These are phyloP conservation scores for Anser cygnoides DNA, from an alignment of 2,113 vertebrate genomes.

Conservation along the genomic window DNA sequence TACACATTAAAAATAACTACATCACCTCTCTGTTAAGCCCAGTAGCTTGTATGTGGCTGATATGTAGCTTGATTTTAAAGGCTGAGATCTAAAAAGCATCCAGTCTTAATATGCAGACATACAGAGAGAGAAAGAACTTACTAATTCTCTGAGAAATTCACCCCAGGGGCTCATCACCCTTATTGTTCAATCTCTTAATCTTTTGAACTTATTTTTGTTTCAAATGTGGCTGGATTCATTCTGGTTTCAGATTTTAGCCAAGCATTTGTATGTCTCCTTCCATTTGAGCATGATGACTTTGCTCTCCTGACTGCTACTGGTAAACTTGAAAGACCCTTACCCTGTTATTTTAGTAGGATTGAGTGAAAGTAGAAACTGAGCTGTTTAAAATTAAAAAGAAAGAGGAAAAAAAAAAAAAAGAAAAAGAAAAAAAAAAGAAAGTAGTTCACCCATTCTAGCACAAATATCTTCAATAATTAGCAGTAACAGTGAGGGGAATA, in stretches of 20 bases:
- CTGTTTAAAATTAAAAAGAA: slow-evolving; percentile 42
- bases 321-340: neutral
- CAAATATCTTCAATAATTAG: slow-evolving; percentile 81
- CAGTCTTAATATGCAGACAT: neutral
- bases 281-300: neutral
- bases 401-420: neutral
- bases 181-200: neutral
- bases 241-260: neutral
- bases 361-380: slow-evolving; percentile 48
- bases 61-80: neutral
- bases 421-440: neutral
- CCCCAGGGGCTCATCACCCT: neutral
- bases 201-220: neutral
- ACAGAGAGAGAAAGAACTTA: neutral
- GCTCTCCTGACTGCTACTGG: neutral
- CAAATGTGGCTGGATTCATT: neutral
- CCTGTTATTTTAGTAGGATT: slow-evolving; percentile 49
- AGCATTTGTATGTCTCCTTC: neutral
- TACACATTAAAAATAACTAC: neutral
- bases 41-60: neutral
- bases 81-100: rapidly evolving
- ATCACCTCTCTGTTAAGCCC: neutral
- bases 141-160: neutral
- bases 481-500: slow-evolving; percentile 78
- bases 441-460: slow-evolving; percentile 62